Evolutionary conservation across 2,113 vertebrate genomes (phyloP).

Genomic region (Aix galericulata): DNA sequence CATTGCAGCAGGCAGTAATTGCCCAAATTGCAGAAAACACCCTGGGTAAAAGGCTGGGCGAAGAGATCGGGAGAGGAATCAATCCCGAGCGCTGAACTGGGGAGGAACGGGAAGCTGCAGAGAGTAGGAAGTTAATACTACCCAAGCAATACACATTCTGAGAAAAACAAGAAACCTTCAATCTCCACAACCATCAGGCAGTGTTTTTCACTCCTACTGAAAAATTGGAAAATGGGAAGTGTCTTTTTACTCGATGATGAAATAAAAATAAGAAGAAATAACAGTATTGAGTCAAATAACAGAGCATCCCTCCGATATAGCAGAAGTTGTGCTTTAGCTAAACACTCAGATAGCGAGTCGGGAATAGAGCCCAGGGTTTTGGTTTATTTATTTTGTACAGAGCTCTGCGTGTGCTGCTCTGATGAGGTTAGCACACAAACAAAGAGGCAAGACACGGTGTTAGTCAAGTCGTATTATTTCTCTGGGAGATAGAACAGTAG

Average conservation of each 20-base stretch:
- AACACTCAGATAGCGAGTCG: background rate
- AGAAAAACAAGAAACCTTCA: constrained; percentile 30
- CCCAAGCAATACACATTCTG: background rate
- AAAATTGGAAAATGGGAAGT: constrained; percentile 20
- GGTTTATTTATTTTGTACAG: constrained; percentile 9
- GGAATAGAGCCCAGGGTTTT: constrained; percentile 18
- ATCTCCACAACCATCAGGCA: background rate
- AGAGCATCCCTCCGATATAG: background rate
- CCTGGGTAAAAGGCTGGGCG: background rate
- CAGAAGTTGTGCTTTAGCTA: constrained; percentile 13
- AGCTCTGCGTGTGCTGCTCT: constrained; percentile 11
- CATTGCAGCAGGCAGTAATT: constrained; percentile 21
- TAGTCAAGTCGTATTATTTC: background rate
- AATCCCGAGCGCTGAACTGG: background rate
- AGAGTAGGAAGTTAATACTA: constrained; percentile 12
- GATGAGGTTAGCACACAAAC: constrained; percentile 14
- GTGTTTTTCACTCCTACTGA: constrained; percentile 20
- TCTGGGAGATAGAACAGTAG: background rate
- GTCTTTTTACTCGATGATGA: background rate
- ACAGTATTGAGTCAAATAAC: constrained; percentile 37
- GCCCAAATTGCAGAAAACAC: background rate
- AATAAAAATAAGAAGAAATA: constrained; percentile 45
- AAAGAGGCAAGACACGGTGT: background rate
- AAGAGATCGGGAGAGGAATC: constrained; percentile 11
- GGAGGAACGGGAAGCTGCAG: background rate